phyloP scores from a whole-genome alignment of 2,113 vertebrate species.

The Macquaria australasica region DNA sequence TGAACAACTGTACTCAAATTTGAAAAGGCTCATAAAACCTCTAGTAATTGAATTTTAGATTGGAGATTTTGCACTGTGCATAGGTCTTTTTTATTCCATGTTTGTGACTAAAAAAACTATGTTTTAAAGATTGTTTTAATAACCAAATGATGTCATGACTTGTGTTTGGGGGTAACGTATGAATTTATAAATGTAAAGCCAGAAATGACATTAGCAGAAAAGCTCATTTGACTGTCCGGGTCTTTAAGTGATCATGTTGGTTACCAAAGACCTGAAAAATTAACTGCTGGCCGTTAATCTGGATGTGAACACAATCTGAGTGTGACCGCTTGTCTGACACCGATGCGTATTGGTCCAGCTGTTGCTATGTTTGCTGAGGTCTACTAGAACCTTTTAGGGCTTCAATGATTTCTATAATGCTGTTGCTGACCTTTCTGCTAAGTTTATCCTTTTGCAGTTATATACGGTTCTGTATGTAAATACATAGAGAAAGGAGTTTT shows the following conservation, averaged over 20 bases:
- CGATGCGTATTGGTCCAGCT: neutral
- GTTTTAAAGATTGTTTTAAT: conserved; percentile 81
- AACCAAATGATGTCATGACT: conserved; percentile 60
- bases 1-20: neutral
- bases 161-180: conserved; percentile 70
- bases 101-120: conserved; percentile 69
- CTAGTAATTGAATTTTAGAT: conserved; percentile 61
- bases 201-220: conserved; percentile 70
- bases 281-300: conserved; percentile 76
- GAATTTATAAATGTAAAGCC: conserved; percentile 70
- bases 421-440: conserved; percentile 86
- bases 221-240: conserved; percentile 68
- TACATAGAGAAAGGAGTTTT: conserved; percentile 86
- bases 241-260: conserved; percentile 80
- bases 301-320: conserved; percentile 56
- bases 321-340: conserved; percentile 28
- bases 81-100: conserved; percentile 57
- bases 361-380: conserved; percentile 64
- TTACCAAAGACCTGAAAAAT: conserved; percentile 84
- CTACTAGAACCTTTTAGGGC: conserved; percentile 77
- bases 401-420: conserved; percentile 69
- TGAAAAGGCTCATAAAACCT: conserved; percentile 59
- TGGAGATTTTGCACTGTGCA: conserved; percentile 80
- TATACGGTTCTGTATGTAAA: conserved; percentile 88
- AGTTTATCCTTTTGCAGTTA: conserved; percentile 86